phyloP scores from a whole-genome alignment of 2,113 vertebrate species.

The Climacteris rufus region DNA sequence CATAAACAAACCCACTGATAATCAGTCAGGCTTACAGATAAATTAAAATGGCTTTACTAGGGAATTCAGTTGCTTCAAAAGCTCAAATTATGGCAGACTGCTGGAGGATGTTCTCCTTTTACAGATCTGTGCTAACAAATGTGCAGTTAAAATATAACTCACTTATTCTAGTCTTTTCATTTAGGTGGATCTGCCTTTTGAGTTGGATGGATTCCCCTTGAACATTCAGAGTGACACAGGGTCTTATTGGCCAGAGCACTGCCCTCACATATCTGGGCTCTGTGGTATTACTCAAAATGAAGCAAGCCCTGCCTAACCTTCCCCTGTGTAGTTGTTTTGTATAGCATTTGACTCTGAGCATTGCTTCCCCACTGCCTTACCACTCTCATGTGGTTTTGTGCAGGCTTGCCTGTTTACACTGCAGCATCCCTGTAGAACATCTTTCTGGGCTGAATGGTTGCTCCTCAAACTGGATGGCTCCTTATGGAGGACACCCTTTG shows the following conservation, averaged over 20 bases:
- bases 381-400: fast-evolving
- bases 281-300: neutral
- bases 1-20: neutral
- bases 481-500: neutral
- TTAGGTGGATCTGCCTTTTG: neutral
- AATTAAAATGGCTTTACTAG: neutral
- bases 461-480: neutral
- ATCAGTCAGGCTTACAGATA: neutral
- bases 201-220: neutral
- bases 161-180: neutral
- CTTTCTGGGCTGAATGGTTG: neutral
- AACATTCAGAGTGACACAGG: neutral
- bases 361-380: neutral
- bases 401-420: neutral
- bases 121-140: neutral
- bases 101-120: neutral
- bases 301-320: neutral
- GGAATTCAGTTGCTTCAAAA: neutral
- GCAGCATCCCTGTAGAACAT: neutral
- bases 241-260: fast-evolving
- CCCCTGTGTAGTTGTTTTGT: neutral
- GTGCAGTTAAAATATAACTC: neutral
- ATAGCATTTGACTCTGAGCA: neutral
- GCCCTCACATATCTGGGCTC: neutral
- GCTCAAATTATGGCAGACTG: neutral